Evolutionary conservation across 2,113 vertebrate genomes (phyloP).

Genomic region (Salvelinus fontinalis): DNA sequence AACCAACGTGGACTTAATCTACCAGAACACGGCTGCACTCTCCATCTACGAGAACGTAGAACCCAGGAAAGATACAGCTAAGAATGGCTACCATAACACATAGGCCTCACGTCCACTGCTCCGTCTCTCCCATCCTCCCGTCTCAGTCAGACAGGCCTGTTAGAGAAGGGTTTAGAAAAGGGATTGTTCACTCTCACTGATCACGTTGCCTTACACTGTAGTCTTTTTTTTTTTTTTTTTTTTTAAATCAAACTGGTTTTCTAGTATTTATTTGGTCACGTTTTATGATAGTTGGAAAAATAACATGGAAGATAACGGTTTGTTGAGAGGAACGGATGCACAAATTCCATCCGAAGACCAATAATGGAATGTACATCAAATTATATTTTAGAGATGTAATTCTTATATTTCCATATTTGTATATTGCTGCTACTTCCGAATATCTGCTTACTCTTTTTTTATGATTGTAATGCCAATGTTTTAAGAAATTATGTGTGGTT

Average conservation of each 20-base stretch:
- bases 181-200: constrained; percentile 44
- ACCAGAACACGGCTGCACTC: constrained; percentile 86
- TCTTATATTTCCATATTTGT: constrained; percentile 25
- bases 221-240: background rate
- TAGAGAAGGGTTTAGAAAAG: constrained; percentile 21
- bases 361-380: constrained; percentile 12
- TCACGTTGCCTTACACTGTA: constrained; percentile 4
- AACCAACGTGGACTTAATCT: constrained; percentile 88
- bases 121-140: background rate
- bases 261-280: constrained; percentile 48
- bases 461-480: background rate
- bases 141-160: background rate
- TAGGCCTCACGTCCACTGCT: constrained; percentile 7
- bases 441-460: constrained; percentile 23
- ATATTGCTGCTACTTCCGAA: background rate
- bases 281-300: constrained; percentile 19
- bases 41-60: constrained; percentile 85
- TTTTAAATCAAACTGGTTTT: constrained; percentile 25
- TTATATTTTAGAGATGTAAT: background rate
- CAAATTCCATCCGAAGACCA: constrained; percentile 14
- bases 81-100: constrained; percentile 14
- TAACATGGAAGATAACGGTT: constrained; percentile 1
- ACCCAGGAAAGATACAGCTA: constrained; percentile 39
- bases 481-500: constrained; percentile 29
- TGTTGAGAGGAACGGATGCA: constrained; percentile 2